Percentiles rank a stretch among this genome's conserved stretches.
These are phyloP conservation scores for Coptodon bakossiorum DNA, from an alignment of 2,113 vertebrate genomes.

Conservation along the genomic window DNA sequence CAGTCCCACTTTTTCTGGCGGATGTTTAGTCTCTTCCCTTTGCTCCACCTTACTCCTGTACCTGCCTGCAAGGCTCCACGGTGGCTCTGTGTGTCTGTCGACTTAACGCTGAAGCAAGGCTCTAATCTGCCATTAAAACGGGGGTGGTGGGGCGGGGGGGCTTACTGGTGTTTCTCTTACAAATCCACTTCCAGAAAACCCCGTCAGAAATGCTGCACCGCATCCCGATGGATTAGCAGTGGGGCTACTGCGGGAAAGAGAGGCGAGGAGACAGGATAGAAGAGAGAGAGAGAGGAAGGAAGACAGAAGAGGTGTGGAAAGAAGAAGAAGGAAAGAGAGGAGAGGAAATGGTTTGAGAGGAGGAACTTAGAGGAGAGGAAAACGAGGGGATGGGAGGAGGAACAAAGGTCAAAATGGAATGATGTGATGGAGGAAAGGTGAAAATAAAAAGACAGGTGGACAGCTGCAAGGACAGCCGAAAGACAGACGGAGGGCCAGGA, in stretches of 20 bases:
- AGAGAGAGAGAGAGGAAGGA: background rate
- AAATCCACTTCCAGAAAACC: conserved; percentile 68
- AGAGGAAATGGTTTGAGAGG: background rate
- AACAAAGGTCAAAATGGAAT: background rate
- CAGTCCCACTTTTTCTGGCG: conserved; percentile 2
- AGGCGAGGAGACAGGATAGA: background rate
- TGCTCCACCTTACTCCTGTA: conserved; percentile 58
- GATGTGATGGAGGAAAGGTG: background rate
- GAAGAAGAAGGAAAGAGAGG: background rate
- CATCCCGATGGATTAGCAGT: conserved; percentile 52
- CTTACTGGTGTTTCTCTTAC: conserved; percentile 71
- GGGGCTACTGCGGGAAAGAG: background rate
- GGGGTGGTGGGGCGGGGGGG: conserved; percentile 12
- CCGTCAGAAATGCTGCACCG: conserved; percentile 37
- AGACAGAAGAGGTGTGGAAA: background rate
- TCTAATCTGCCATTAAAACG: conserved; percentile 70
- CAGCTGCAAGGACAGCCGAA: background rate
- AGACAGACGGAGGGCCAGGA: background rate
- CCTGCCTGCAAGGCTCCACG: conserved; percentile 39
- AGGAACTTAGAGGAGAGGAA: background rate
- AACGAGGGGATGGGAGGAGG: background rate
- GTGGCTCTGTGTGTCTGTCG: conserved; percentile 53
- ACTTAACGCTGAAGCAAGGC: conserved; percentile 52
- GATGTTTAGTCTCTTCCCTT: conserved; percentile 8
- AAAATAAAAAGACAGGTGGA: background rate